Evolutionary conservation across 2,797 vertebrate genomes (phyloP).

Genomic region (Sebastolobus altivelis): DNA sequence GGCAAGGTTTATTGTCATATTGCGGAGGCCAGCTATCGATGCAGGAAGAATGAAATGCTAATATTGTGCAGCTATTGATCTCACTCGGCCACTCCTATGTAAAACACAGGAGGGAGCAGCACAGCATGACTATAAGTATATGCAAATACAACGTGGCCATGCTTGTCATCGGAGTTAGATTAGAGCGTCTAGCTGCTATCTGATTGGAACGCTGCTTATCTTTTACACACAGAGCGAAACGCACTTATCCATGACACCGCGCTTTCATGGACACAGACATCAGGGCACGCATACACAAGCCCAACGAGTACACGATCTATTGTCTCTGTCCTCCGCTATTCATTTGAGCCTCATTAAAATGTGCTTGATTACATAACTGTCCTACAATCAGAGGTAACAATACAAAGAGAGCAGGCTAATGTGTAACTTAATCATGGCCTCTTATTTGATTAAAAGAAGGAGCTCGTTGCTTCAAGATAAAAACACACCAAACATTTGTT

Average conservation of each 20-base stretch:
- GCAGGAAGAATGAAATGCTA: slow-evolving; percentile 41
- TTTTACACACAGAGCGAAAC: slow-evolving; percentile 25
- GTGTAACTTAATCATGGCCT: background rate
- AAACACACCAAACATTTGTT: background rate
- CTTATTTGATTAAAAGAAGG: background rate
- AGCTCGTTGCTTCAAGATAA: background rate
- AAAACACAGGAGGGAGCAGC: slow-evolving; percentile 23
- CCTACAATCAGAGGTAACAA: background rate
- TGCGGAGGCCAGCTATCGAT: slow-evolving; percentile 23
- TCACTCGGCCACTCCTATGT: slow-evolving; percentile 18
- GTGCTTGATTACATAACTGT: slow-evolving; percentile 46
- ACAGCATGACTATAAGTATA: slow-evolving; percentile 20
- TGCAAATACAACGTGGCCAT: slow-evolving; percentile 40
- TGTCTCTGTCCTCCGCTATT: slow-evolving; percentile 16
- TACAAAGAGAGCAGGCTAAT: slow-evolving; percentile 1
- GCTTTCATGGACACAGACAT: slow-evolving; percentile 16
- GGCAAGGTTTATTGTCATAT: slow-evolving; percentile 20
- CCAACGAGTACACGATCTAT: slow-evolving; percentile 17
- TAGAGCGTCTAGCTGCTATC: slow-evolving; percentile 24
- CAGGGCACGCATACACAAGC: background rate
- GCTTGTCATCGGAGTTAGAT: slow-evolving; percentile 26
- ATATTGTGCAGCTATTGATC: slow-evolving; percentile 58
- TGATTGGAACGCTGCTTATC: slow-evolving; percentile 56
- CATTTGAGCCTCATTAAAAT: slow-evolving; percentile 18
- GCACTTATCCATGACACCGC: slow-evolving; percentile 19